A percentile compares a stretch with the other conserved stretches of the same genome.
Conservation (phyloP, 2,113 vertebrate genomes). For the Chroicocephalus ridibundus region DNA sequence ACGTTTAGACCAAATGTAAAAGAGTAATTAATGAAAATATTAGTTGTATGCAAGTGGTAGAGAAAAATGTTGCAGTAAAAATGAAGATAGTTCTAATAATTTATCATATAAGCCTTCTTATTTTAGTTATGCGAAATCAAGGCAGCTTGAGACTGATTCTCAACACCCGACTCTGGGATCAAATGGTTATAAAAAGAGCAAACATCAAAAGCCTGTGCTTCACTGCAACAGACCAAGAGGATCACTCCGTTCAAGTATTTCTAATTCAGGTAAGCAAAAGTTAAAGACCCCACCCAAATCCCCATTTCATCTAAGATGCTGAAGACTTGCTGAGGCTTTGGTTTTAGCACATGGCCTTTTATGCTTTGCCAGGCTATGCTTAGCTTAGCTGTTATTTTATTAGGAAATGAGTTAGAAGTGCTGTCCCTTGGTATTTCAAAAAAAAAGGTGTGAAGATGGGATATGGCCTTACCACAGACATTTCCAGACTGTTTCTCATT, state of each 20-base stretch:
- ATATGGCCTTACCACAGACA: background rate
- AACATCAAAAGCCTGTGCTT: conserved; percentile 76
- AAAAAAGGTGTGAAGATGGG: background rate
- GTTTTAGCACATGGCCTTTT: background rate
- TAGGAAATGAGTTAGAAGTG: background rate
- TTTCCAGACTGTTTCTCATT: background rate
- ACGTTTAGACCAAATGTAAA: background rate
- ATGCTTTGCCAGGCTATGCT: background rate
- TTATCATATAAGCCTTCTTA: background rate
- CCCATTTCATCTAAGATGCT: background rate
- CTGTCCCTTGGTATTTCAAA: background rate
- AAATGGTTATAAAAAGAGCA: conserved; percentile 80
- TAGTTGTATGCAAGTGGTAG: background rate
- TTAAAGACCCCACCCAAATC: background rate
- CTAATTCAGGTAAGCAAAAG: conserved; percentile 77
- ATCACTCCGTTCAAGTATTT: conserved; percentile 77
- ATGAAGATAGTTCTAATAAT: background rate
- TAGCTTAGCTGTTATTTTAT: background rate
- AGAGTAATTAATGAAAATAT: background rate
- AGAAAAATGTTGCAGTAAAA: background rate
- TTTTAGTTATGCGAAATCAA: conserved; percentile 85
- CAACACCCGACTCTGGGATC: conserved; percentile 81
- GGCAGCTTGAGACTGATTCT: conserved; percentile 84
- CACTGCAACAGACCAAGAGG: conserved; percentile 80
- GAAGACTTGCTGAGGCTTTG: background rate